Evolutionary conservation across 2,888 invertebrate genomes (phyloP), one percentile per base, ranked within the genome.

Genomic region (Ormyrus rosae): DNA sequence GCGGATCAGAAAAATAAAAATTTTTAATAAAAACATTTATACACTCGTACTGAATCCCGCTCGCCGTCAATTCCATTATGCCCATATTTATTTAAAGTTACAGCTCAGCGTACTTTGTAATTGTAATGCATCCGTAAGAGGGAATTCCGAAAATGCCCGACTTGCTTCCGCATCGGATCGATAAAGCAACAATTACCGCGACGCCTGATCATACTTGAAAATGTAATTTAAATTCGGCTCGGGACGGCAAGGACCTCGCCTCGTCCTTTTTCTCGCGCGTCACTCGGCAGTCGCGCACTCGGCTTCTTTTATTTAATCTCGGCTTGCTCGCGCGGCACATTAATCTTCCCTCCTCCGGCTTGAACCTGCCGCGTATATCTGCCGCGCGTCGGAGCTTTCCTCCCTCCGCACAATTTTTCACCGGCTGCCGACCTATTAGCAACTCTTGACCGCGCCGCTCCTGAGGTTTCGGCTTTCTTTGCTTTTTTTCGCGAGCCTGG

Each of bases 351-450:
- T 19, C 19, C 19, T 19, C 19, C 19, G 19, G 19, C 19, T 19
- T 19, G 67, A 46, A 56, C 73, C 55, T 65, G 34, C 58, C 67
- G 67, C 75, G 67, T 75, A 67, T 58, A 75, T 75, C 75, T 75
- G 67, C 67, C 34, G 50, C 13, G 19, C 19, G 19, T 19, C 34
- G 11, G 60, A 50, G n/a, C 34, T 60, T 48, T 50, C 6, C 50
- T 11, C 48, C 9, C 51, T 9, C 3, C 51, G 63, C 55, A n/a
- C 63, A 60, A 75, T 75, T 75, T 75, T 75, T 75, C 75, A 75
- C 75, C 56, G 55, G 50, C 48, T 50, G 45, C 11, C 13, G 45
- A 71, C 10, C 68, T 75, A 75, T 75, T 75, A 75, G 75, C 76
- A 70, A 77, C 63, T 77, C 63, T 63, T 63, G 55, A 70, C 69